phyloP scores from a whole-genome alignment of 1,140 invertebrate species.

The Drosophila eugracilis region DNA sequence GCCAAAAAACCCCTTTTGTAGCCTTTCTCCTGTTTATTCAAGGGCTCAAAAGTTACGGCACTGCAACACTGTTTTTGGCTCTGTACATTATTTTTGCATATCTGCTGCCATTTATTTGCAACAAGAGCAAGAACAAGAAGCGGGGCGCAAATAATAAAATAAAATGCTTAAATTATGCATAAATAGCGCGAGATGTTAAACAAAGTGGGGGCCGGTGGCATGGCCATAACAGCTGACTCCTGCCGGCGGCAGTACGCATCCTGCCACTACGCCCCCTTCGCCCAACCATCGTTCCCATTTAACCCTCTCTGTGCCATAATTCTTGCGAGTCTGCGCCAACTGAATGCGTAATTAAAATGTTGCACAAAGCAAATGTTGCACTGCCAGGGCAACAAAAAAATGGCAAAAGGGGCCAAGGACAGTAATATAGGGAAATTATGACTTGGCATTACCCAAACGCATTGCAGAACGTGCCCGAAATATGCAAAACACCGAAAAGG shows the following conservation, averaged over 20 bases:
- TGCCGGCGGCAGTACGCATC: constrained; percentile 36
- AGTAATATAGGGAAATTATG: constrained; percentile 59
- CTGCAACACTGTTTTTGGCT: constrained; percentile 38
- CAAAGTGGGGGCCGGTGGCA: constrained; percentile 20
- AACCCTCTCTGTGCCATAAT: constrained; percentile 40
- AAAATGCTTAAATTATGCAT: constrained; percentile 62
- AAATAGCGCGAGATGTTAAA: constrained; percentile 52
- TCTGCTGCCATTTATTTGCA: constrained; percentile 52
- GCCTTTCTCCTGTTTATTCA: neutral
- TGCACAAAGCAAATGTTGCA: constrained; percentile 59
- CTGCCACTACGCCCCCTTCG: constrained; percentile 2
- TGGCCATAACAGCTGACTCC: constrained; percentile 34
- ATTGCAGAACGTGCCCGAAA: constrained; percentile 48
- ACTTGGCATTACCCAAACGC: constrained; percentile 45
- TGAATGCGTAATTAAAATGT: constrained; percentile 81
- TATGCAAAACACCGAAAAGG: constrained; percentile 20
- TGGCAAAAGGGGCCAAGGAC: constrained; percentile 36
- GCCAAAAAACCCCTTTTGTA: constrained; percentile 4
- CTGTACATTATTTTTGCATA: constrained; percentile 47
- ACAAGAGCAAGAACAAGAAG: constrained; percentile 40
- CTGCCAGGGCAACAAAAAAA: constrained; percentile 43
- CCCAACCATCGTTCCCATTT: constrained; percentile 8
- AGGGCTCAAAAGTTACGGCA: constrained; percentile 12
- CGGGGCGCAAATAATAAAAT: constrained; percentile 45
- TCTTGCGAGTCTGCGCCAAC: constrained; percentile 55